A percentile compares a stretch with the other conserved stretches of the same genome.
Conservation (phyloP, 2,113 vertebrate species). For the Phalacrocorax brasilianus region DNA sequence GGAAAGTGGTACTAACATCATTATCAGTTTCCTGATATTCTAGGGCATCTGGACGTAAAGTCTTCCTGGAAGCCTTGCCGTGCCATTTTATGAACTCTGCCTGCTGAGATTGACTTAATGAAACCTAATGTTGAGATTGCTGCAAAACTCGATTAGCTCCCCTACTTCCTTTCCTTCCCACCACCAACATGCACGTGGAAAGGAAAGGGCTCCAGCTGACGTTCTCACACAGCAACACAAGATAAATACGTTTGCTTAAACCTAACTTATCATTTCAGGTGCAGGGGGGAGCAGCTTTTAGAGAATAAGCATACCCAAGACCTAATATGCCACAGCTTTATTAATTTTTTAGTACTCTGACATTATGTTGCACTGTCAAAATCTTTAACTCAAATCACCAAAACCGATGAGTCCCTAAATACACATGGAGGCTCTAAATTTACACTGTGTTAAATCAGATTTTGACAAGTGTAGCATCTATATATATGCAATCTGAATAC, state of each 20-base stretch:
- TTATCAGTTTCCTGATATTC: background rate
- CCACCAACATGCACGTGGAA: accelerated
- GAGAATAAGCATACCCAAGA: background rate
- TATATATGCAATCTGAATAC: background rate
- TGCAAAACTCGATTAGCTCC: background rate
- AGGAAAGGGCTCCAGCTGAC: background rate
- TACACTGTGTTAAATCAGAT: background rate
- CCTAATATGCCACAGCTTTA: background rate
- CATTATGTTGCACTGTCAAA: background rate
- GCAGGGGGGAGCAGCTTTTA: accelerated
- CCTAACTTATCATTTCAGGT: background rate
- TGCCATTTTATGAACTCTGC: background rate
- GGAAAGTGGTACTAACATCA: background rate
- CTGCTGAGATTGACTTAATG: background rate
- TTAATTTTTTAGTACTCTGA: background rate
- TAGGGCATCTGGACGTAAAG: background rate
- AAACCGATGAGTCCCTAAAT: background rate
- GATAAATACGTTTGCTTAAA: background rate
- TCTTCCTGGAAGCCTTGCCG: background rate
- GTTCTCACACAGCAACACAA: background rate
- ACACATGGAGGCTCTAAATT: background rate
- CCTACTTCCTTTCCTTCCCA: background rate
- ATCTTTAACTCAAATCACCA: background rate
- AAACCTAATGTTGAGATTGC: background rate
- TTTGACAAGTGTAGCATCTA: background rate